phyloP scores from a whole-genome alignment of 2,888 invertebrate genomes.

The Dynastes hyllus region DNA sequence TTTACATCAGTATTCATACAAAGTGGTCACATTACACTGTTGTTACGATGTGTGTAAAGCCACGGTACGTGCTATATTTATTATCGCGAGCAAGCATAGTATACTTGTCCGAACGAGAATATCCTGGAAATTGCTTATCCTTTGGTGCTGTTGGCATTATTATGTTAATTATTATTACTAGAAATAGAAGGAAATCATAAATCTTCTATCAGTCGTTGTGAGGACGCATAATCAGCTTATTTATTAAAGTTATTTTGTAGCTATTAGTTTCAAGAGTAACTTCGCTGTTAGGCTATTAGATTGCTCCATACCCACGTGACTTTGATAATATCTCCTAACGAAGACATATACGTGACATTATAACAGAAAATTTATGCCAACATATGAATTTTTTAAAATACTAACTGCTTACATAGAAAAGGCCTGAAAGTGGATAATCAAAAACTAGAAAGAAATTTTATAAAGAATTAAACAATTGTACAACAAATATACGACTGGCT shows the following conservation, averaged over 20 bases:
- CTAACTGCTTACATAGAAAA: too few relatives aligned
- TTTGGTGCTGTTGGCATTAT: slow-evolving; percentile 12
- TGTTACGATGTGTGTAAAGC: slow-evolving; percentile 12
- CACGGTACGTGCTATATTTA: slow-evolving; percentile 13
- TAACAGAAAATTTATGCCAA: too few relatives aligned
- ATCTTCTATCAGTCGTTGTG: background rate
- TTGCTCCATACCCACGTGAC: background rate
- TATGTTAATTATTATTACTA: slow-evolving; percentile 7
- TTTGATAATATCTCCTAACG: background rate
- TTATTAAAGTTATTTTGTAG: background rate
- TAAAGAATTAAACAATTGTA: too few relatives aligned
- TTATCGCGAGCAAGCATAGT: slow-evolving; percentile 3
- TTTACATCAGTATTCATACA: slow-evolving; percentile 26
- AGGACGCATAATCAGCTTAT: background rate
- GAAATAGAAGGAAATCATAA: background rate
- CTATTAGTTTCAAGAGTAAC: background rate
- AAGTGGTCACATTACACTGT: slow-evolving; percentile 25
- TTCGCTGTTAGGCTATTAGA: background rate
- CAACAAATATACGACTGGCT: too few relatives aligned
- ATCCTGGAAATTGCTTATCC: slow-evolving; percentile 1
- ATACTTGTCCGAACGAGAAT: background rate
- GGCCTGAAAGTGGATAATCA: too few relatives aligned
- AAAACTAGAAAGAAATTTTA: too few relatives aligned
- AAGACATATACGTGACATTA: too few relatives aligned
- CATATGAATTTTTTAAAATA: too few relatives aligned